Conservation (phyloP, 2,113 vertebrate genomes). For the Heptranchias perlo region DNA sequence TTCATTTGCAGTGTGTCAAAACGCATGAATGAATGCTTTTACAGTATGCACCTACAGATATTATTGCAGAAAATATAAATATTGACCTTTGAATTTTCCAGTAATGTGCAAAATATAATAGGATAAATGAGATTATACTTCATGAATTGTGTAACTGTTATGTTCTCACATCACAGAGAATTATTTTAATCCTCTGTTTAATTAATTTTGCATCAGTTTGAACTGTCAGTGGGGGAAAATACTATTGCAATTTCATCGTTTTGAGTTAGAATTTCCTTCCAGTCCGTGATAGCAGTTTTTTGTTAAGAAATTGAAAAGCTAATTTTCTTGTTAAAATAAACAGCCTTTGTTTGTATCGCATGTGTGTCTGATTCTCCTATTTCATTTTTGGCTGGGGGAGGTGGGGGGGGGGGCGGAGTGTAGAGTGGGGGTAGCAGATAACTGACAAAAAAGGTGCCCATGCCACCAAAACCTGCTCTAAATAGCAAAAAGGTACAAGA, state of each 20-base stretch:
- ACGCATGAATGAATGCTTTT: background rate
- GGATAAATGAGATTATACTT: background rate
- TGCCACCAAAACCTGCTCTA: background rate
- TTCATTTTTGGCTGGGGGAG: background rate
- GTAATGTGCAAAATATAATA: background rate
- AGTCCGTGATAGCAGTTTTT: background rate
- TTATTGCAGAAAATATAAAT: background rate
- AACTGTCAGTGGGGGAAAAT: background rate
- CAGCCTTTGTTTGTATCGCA: background rate
- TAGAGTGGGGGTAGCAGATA: background rate
- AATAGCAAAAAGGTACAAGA: background rate
- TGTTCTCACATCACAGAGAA: background rate
- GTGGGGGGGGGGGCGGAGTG: background rate
- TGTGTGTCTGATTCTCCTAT: background rate
- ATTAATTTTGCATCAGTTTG: background rate
- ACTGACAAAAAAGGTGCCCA: background rate
- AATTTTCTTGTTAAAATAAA: background rate
- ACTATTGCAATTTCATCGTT: background rate
- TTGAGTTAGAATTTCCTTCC: background rate
- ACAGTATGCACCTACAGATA: background rate
- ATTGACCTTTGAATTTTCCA: background rate
- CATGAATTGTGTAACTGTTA: background rate
- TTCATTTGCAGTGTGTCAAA: too few species aligned
- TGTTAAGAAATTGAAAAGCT: background rate
- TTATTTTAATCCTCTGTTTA: background rate